Base-by-base conservation (phyloP, 2,113 vertebrate species). In the Cavia aperea region DNA sequence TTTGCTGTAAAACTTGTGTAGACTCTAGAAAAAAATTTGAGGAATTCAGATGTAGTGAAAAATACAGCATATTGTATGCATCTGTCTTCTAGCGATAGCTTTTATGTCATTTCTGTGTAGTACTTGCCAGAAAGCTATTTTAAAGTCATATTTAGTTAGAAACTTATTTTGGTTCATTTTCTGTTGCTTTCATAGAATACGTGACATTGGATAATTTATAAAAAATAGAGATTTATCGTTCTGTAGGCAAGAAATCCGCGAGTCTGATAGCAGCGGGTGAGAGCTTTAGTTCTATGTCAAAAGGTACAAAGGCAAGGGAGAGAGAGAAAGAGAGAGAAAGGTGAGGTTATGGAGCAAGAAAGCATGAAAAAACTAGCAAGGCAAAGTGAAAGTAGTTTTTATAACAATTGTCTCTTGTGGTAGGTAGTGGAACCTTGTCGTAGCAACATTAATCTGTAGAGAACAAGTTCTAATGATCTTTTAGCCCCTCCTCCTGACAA, bases 71-170 rank as follows among this genome's bases (percentile, higher is more conserved):
- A 33, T 29, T 63, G 23, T 78, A 2, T 65, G 4, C n/a, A 46
- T n/a, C 21, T 60, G 4, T 58, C 54, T 66, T 73, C n/a, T 82
- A 39, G n/a, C n/a, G 26, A 10, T 78, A 78, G 81, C 26, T 43
- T 89, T 89, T 91, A 19, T 65, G 39, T 88, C 54, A 79, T 12
- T 90, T 86, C 23, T 89, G 43, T 85, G 54, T 19, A 79, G 14
- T 54, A 66, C 51, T 82, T 79, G 19, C 66, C 83, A 88, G 39
- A 66, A 51, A 81, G 43, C 54, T 79, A 68, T 92, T 89, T 86
- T 94, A 16, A 94, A 82, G 43, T 73, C 24, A 26, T 82, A 66
- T 70, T 77, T 93, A 90, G 9, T 81, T 68, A 89, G 87, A 15
- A 54, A 19, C 46, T 51, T 81, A 26, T 81, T 77, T 70, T 92